Evolutionary conservation across 2,797 vertebrate genomes (phyloP).

Genomic region (Dicrostonyx torquatus): DNA sequence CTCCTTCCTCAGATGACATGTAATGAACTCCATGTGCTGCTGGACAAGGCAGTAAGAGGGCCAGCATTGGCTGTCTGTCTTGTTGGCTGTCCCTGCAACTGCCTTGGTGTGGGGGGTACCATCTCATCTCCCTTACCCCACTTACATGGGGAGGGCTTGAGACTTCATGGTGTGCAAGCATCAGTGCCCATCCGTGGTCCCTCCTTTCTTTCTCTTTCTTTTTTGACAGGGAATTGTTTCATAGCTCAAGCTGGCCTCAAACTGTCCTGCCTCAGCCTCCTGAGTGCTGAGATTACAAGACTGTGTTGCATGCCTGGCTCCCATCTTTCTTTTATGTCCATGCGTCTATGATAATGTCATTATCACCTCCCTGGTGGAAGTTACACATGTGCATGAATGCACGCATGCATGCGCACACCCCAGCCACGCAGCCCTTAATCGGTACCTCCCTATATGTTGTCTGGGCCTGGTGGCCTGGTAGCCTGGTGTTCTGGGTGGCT

Average conservation of each 20-base stretch:
- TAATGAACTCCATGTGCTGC: background rate
- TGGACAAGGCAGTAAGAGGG: background rate
- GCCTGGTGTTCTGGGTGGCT: background rate
- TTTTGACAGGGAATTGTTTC: background rate
- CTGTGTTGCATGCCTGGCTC: background rate
- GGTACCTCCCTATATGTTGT: background rate
- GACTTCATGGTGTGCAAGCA: rapidly evolving
- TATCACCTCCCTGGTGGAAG: too few species aligned
- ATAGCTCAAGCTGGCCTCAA: background rate
- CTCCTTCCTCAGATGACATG: rapidly evolving
- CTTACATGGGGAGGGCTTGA: too few species aligned
- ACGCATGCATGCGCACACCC: background rate
- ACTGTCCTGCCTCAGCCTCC: background rate
- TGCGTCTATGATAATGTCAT: background rate
- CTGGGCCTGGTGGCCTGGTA: background rate
- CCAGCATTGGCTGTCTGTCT: background rate
- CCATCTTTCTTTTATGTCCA: background rate
- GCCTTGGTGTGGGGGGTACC: background rate
- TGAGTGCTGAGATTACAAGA: background rate
- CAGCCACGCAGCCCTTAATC: background rate
- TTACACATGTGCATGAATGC: background rate
- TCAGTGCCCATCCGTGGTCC: background rate
- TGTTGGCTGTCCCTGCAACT: background rate
- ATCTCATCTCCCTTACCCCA: background rate
- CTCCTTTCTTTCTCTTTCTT: rapidly evolving